Evolutionary conservation across 2,797 vertebrate species (phyloP).

Genomic region (Pempheris klunzingeri): DNA sequence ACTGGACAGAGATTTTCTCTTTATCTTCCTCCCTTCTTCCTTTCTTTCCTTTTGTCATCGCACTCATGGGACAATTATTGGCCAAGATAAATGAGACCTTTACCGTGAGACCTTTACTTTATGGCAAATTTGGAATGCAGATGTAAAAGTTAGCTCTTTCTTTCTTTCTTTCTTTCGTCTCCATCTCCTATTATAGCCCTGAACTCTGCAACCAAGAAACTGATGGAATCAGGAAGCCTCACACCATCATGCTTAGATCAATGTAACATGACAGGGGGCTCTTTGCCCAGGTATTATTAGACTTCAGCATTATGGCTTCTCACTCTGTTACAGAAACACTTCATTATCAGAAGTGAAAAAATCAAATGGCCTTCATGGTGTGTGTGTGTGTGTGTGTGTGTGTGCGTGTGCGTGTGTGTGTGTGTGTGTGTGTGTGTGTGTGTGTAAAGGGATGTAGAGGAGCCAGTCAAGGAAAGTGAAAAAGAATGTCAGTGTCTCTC

Average conservation of each 20-base stretch:
- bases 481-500: constrained; percentile 76
- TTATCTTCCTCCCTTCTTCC: background rate
- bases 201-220: constrained; percentile 64
- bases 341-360: constrained; percentile 79
- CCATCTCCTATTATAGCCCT: constrained; percentile 45
- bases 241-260: constrained; percentile 78
- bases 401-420: constrained; percentile 10
- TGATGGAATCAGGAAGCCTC: constrained; percentile 70
- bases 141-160: constrained; percentile 20
- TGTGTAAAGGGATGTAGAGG: constrained; percentile 32
- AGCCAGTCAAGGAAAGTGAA: constrained; percentile 77
- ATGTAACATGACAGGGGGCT: constrained; percentile 85
- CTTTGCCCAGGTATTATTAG: constrained; percentile 85
- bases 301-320: constrained; percentile 65
- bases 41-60: constrained; percentile 14
- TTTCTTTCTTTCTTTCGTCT: constrained; percentile 13
- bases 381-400: constrained; percentile 15
- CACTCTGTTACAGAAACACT: constrained; percentile 57
- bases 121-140: constrained; percentile 26
- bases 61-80: constrained; percentile 47
- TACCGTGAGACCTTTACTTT: constrained; percentile 56
- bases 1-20: constrained; percentile 33
- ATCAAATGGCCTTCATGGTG: constrained; percentile 63
- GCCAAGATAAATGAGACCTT: constrained; percentile 63
- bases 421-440: constrained; percentile 13